phyloP scores from a whole-genome alignment of 1,140 invertebrate genomes.

The Drosophila suzukii region DNA sequence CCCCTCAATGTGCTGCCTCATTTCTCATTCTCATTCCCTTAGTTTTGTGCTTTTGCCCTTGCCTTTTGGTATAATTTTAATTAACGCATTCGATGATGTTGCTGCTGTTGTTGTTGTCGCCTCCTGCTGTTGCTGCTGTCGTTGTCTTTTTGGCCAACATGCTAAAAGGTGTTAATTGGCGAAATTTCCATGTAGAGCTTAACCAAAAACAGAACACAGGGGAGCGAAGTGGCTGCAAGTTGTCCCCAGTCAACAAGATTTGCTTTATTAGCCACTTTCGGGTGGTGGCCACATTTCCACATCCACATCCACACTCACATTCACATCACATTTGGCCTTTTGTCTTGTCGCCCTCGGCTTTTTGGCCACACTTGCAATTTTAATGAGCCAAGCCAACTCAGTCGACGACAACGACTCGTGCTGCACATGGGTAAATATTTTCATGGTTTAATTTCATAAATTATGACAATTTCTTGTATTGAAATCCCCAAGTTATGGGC shows the following conservation, averaged over 20 bases:
- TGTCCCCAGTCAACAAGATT: constrained; percentile 79
- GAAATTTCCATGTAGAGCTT: constrained; percentile 83
- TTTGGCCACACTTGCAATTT: constrained; percentile 31
- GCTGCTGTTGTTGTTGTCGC: constrained; percentile 59
- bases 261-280: constrained; percentile 84
- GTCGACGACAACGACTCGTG: constrained; percentile 2
- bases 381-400: constrained; percentile 51
- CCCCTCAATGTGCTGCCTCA: constrained; percentile 46
- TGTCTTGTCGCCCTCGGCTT: constrained; percentile 27
- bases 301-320: constrained; percentile 18
- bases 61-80: constrained; percentile 72
- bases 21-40: constrained; percentile 35
- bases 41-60: constrained; percentile 33
- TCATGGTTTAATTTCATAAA: constrained; percentile 83
- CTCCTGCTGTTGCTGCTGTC: constrained; percentile 47
- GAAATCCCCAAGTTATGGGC: constrained; percentile 84
- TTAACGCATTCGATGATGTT: constrained; percentile 70
- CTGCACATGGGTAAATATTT: constrained; percentile 73
- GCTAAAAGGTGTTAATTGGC: constrained; percentile 84
- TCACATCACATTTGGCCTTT: constrained; percentile 8
- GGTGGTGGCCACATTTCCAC: constrained; percentile 75
- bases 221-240: constrained; percentile 16
- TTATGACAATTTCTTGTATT: constrained; percentile 73
- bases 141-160: constrained; percentile 80
- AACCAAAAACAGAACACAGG: constrained; percentile 61